Evolutionary conservation across 2,797 vertebrate species (phyloP).

Genomic region (Denticeps clupeoides): DNA sequence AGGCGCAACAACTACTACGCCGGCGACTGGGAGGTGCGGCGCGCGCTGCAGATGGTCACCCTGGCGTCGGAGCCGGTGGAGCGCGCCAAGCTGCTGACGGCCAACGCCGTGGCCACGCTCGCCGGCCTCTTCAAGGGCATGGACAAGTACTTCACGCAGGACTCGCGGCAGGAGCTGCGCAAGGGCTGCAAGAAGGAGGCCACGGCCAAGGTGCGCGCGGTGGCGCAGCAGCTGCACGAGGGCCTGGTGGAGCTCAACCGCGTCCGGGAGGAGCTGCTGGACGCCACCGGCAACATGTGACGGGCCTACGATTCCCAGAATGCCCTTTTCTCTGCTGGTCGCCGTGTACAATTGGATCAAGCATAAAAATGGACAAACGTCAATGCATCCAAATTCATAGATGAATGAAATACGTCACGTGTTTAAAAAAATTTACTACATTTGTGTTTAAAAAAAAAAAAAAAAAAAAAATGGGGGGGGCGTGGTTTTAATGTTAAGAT

Average conservation of each 20-base stretch:
- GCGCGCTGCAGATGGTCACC: conserved; percentile 54
- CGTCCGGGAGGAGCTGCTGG: conserved; percentile 54
- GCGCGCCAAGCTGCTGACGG: conserved; percentile 28
- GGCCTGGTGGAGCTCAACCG: conserved; percentile 44
- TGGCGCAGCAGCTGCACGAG: conserved; percentile 46
- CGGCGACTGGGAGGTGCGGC: conserved; percentile 51
- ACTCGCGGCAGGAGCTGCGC: conserved; percentile 51
- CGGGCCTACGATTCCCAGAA: background rate
- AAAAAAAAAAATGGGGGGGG: too few species aligned
- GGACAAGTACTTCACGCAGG: conserved; percentile 56
- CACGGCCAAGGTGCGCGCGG: conserved; percentile 40
- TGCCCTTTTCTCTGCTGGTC: background rate
- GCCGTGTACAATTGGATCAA: background rate
- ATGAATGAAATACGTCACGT: too few species aligned
- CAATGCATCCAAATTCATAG: too few species aligned
- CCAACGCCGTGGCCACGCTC: conserved; percentile 24
- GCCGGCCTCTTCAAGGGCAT: conserved; percentile 47
- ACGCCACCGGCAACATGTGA: conserved; percentile 43
- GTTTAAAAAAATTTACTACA: too few species aligned
- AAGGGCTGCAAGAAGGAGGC: conserved; percentile 51
- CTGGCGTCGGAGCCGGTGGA: conserved; percentile 40
- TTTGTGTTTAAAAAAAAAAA: too few species aligned
- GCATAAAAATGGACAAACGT: too few species aligned
- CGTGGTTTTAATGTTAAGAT: too few species aligned
- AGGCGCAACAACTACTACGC: conserved; percentile 55